Conservation (phyloP, 2,888 invertebrate genomes). For the Phortica okadai region DNA sequence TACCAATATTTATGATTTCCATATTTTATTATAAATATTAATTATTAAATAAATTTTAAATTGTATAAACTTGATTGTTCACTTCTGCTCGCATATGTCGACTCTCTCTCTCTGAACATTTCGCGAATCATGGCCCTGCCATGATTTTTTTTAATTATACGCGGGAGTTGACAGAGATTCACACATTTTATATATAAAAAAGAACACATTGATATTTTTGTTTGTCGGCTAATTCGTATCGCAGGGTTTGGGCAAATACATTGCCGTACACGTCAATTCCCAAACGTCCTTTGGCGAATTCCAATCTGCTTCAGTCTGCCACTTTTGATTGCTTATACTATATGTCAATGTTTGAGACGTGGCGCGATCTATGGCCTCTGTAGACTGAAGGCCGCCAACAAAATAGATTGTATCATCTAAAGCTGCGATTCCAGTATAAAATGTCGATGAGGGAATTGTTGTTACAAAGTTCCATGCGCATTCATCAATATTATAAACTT, state of each 20-base stretch:
- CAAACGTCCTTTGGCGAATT: slow-evolving; percentile 83
- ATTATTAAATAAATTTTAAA: slow-evolving; percentile 1
- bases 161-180: no score
- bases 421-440: slow-evolving; percentile 82
- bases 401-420: slow-evolving; percentile 81
- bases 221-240: slow-evolving; percentile 46
- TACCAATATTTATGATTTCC: no score
- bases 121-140: background rate
- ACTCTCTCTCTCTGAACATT: no score
- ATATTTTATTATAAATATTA: slow-evolving; percentile 4
- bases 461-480: slow-evolving; percentile 81
- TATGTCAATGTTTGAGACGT: slow-evolving; percentile 83
- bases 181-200: no score
- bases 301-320: slow-evolving; percentile 81
- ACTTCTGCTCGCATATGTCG: no score
- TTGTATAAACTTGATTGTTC: background rate
- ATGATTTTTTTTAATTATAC: background rate
- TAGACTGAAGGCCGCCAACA: slow-evolving; percentile 83
- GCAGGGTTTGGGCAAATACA: slow-evolving; percentile 80
- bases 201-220: no score
- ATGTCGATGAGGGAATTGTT: slow-evolving; percentile 81
- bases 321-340: slow-evolving; percentile 80
- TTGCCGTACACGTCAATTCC: slow-evolving; percentile 83
- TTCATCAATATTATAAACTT: slow-evolving; percentile 80
- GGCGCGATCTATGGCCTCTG: slow-evolving; percentile 82